Percentiles rank a stretch among this genome's conserved stretches.
Conservation (phyloP, 2,888 invertebrate genomes). For the Drosophila picticornis region DNA sequence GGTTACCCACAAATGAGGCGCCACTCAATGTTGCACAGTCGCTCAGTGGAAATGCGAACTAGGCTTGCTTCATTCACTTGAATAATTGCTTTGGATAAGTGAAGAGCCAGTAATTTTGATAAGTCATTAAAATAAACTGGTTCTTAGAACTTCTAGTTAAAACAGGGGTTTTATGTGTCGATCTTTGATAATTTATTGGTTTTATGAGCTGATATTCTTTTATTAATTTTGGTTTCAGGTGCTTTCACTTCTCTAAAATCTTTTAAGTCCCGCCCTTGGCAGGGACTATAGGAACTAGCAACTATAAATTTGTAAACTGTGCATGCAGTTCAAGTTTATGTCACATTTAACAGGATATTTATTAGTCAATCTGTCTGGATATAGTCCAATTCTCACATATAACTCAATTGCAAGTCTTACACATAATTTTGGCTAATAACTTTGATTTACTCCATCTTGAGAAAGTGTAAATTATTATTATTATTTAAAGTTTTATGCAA, state of each 20-base stretch:
- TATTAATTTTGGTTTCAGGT: background rate
- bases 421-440: background rate
- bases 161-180: background rate
- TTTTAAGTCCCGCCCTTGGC: background rate
- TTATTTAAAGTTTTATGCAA: background rate
- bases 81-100: background rate
- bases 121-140: background rate
- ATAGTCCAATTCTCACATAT: background rate
- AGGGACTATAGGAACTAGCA: too few relatives aligned
- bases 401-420: background rate
- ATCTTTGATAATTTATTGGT: background rate
- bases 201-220: background rate
- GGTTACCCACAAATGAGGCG: conserved; percentile 50
- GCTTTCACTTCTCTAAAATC: background rate
- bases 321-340: too few relatives aligned
- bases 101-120: background rate
- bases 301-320: too few relatives aligned
- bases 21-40: conserved; percentile 19
- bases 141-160: background rate
- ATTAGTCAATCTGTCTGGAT: background rate
- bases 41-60: background rate
- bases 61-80: background rate
- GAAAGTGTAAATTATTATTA: background rate
- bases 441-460: background rate
- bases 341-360: background rate